phyloP scores from a whole-genome alignment of 2,113 vertebrate species.

The Dromaius novaehollandiae region DNA sequence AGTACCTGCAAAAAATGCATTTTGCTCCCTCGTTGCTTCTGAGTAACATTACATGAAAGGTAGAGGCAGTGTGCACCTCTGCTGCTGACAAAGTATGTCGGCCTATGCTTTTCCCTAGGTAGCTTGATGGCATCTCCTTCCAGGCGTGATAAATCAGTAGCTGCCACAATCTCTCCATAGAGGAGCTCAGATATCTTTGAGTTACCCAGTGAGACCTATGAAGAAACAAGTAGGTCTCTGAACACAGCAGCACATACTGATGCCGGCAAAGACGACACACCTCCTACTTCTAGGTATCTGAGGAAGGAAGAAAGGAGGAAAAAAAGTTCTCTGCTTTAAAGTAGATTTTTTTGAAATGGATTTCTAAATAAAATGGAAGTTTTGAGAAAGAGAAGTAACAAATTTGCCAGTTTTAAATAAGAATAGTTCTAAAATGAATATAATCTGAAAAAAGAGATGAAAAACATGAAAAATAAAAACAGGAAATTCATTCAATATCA shows the following conservation, averaged over 20 bases:
- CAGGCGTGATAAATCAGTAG: constrained; percentile 10
- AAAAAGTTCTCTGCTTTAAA: background rate
- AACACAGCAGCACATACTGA: background rate
- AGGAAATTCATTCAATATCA: background rate
- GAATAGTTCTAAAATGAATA: background rate
- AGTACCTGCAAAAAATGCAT: background rate
- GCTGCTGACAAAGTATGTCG: background rate
- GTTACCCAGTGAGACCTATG: background rate
- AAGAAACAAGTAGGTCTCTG: constrained; percentile 8
- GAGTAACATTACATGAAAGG: background rate
- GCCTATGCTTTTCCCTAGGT: background rate
- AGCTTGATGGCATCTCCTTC: constrained; percentile 9
- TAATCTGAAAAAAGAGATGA: background rate
- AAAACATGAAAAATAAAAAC: background rate
- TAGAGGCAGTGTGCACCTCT: background rate
- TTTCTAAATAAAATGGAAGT: background rate
- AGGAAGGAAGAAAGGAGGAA: background rate
- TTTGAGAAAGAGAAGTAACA: background rate
- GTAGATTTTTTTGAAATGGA: background rate
- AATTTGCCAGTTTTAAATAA: background rate
- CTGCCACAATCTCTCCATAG: background rate
- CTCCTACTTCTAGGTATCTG: background rate
- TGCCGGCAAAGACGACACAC: background rate
- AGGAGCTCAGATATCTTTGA: background rate
- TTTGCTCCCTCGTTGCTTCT: background rate